Conservation (phyloP, 2,888 invertebrate genomes). For the Nemapogon koenigi region DNA sequence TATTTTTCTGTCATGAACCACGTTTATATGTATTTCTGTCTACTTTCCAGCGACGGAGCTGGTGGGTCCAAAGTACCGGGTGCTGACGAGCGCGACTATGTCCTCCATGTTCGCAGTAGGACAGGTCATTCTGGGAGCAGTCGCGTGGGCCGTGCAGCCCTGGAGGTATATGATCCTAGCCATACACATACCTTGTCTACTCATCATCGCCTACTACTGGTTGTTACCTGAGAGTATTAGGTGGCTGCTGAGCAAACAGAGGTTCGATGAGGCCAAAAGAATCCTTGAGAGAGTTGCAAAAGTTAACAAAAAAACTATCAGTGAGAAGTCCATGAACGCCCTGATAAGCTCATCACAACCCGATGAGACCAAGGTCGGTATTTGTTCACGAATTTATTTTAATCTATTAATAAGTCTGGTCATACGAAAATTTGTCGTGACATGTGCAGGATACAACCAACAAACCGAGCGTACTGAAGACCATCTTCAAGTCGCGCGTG, state of each 20-base stretch:
- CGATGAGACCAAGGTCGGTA: background rate
- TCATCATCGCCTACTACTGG: slow-evolving; percentile 72
- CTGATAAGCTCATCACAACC: slow-evolving; percentile 40
- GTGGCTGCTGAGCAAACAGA: slow-evolving; percentile 75
- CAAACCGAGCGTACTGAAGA: slow-evolving; percentile 15
- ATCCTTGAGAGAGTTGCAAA: slow-evolving; percentile 68
- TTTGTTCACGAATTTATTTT: no score
- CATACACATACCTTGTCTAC: slow-evolving; percentile 71
- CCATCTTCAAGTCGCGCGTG: slow-evolving; percentile 52
- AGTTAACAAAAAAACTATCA: slow-evolving; percentile 64
- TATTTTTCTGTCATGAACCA: background rate
- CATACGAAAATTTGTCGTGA: no score
- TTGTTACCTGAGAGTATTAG: slow-evolving; percentile 70
- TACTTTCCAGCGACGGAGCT: slow-evolving; percentile 70
- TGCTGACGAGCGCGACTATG: slow-evolving; percentile 71
- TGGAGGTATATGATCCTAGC: slow-evolving; percentile 73
- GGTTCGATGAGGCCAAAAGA: slow-evolving; percentile 64
- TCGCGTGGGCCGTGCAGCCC: slow-evolving; percentile 71
- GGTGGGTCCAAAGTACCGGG: slow-evolving; percentile 76
- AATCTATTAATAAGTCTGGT: no score
- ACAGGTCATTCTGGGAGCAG: slow-evolving; percentile 69
- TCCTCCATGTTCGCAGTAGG: slow-evolving; percentile 76
- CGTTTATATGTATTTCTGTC: background rate
- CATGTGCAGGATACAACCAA: no score
- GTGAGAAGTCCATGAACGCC: slow-evolving; percentile 53